Evolutionary conservation across 1,140 invertebrate genomes (phyloP).

Genomic region (Eupristina koningsbergeri): DNA sequence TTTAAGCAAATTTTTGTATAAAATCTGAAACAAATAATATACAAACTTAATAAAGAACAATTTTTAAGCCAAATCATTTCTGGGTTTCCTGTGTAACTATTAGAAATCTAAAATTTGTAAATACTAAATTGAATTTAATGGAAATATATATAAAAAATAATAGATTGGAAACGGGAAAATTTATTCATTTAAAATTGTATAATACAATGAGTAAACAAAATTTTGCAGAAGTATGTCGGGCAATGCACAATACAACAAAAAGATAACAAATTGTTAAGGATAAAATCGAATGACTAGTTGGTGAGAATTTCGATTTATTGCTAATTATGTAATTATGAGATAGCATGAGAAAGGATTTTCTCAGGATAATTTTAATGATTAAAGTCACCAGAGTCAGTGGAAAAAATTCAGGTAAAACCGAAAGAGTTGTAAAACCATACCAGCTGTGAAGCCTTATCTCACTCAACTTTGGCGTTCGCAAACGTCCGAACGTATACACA

Average conservation of each 20-base stretch:
- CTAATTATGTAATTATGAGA: conserved; percentile 36
- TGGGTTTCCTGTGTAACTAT: not conserved
- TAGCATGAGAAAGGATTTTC: not conserved
- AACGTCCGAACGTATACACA: conserved; percentile 43
- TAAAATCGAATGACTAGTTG: not conserved
- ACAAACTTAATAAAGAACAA: not conserved
- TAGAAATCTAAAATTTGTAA: not conserved
- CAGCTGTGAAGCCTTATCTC: conserved; percentile 51
- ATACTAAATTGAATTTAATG: not conserved
- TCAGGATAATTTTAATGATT: not conserved
- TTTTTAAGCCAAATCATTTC: not conserved
- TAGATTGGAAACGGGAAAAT: conserved; percentile 1
- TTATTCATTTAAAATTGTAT: conserved; percentile 13
- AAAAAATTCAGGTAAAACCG: not conserved
- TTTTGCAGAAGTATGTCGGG: not conserved
- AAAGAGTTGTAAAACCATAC: conserved; percentile 21
- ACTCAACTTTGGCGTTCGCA: conserved; percentile 55
- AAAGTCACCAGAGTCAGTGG: not conserved
- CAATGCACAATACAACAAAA: not conserved
- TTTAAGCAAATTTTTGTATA: conserved; percentile 54
- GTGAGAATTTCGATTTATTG: not conserved
- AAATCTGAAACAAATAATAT: conserved; percentile 59
- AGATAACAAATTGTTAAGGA: not conserved
- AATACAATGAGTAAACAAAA: not conserved
- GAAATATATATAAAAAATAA: not conserved